phyloP scores from a whole-genome alignment of 2,888 invertebrate species.

The Cetonia aurata region DNA sequence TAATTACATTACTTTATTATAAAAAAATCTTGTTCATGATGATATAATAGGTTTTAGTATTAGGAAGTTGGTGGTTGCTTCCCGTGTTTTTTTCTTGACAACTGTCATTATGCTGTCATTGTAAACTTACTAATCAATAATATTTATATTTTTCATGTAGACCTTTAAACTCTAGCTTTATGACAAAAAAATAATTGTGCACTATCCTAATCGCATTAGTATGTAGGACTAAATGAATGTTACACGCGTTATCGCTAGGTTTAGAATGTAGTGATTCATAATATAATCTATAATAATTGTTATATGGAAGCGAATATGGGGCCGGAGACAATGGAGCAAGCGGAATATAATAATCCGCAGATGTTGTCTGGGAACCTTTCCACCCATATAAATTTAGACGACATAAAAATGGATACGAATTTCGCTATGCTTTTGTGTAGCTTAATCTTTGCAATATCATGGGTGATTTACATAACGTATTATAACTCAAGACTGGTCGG shows the following conservation, averaged over 20 bases:
- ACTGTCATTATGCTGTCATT: slow-evolving; percentile 12
- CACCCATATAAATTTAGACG: slow-evolving; percentile 56
- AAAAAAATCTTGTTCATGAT: no score
- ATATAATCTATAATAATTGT: slow-evolving; percentile 21
- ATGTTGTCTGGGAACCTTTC: slow-evolving; percentile 45
- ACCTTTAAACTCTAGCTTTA: slow-evolving; percentile 16
- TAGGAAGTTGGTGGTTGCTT: not conserved
- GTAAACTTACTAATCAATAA: slow-evolving; percentile 24
- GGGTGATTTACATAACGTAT: slow-evolving; percentile 95
- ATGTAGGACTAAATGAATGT: slow-evolving; percentile 12
- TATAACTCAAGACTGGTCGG: slow-evolving; percentile 95
- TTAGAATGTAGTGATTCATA: slow-evolving; percentile 37
- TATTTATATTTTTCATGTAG: slow-evolving; percentile 34
- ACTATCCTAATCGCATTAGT: not conserved
- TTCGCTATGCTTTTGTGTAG: slow-evolving; percentile 83
- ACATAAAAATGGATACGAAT: slow-evolving; percentile 84
- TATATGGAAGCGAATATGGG: slow-evolving; percentile 11
- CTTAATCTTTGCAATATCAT: slow-evolving; percentile 84
- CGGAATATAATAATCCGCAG: slow-evolving; percentile 40
- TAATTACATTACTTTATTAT: no score
- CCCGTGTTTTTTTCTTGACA: not conserved
- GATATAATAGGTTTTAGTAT: not conserved
- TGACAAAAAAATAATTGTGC: slow-evolving; percentile 17
- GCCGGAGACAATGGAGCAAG: slow-evolving; percentile 27
- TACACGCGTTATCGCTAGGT: not conserved